Percentiles rank a stretch among this genome's conserved stretches.
Evolutionary conservation across 2,888 invertebrate genomes (phyloP).

Genomic region (Plagodis pulveraria): DNA sequence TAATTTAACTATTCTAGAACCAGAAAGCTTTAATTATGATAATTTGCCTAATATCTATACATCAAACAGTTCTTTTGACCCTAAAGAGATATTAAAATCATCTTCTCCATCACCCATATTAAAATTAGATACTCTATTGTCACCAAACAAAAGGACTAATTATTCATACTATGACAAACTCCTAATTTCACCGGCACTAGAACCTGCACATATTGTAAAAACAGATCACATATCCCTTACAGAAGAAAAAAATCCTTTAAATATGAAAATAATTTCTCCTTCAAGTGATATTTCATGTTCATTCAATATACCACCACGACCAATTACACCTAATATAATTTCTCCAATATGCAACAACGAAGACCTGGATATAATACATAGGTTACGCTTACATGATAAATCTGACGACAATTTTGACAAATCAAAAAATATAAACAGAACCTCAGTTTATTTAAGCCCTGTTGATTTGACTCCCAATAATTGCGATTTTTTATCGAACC

Average conservation of each 20-base stretch:
- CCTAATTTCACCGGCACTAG: conserved; percentile 30
- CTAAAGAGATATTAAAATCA: conserved; percentile 9
- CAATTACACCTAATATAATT: conserved; percentile 26
- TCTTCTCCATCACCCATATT: conserved; percentile 41
- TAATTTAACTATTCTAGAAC: conserved; percentile 46
- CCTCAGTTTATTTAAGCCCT: conserved; percentile 66
- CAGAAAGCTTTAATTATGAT: conserved; percentile 20
- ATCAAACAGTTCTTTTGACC: conserved; percentile 7
- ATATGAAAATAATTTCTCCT: conserved; percentile 18
- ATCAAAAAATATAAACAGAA: conserved; percentile 41
- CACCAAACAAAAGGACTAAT: conserved; percentile 21
- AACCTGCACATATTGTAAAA: conserved; percentile 28
- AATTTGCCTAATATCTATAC: conserved; percentile 35
- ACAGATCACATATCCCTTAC: conserved; percentile 21
- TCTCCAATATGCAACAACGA: conserved; percentile 37
- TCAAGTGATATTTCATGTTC: conserved; percentile 21
- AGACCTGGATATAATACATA: conserved; percentile 49
- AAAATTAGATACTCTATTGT: conserved; percentile 19
- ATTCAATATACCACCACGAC: conserved; percentile 26
- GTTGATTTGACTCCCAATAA: conserved; percentile 70
- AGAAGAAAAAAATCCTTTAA: conserved; percentile 26
- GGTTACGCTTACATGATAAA: conserved; percentile 52
- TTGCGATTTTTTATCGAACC: conserved; percentile 61
- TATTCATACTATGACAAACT: conserved; percentile 18
- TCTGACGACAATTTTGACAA: conserved; percentile 52